Evolutionary conservation across 1,140 invertebrate genomes (phyloP), one percentile per base, ranked within the genome.

Genomic region (Tetragnatha versicolor): DNA sequence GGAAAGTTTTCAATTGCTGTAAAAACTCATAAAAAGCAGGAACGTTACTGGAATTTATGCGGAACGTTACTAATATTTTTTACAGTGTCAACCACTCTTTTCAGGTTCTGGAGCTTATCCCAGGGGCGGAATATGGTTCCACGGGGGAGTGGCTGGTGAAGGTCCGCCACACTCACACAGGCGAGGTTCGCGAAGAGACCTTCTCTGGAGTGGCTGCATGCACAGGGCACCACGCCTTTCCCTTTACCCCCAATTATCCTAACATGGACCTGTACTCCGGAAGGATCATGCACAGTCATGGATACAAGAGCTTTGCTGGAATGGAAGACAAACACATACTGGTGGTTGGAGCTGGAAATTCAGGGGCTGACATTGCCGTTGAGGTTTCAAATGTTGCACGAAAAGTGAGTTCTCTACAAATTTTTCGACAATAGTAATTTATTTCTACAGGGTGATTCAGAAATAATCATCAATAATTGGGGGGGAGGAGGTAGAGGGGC

Each of bases 331-430:
- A 86, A 80, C 79, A 81, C 20, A 85, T 87, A 5, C 81, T 89
- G 12, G 83, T 89, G 12, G 79, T 89, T 27, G 88, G 89, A 12
- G 85, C 89, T 45, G 89, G 89, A 5, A 90, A 89, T 82, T 89
- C 89, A 14, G 87, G 86, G 25, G 84, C 84, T 9, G 89, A 89
- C 81, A 87, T 88, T 49, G 88, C 88, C 29, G 86, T 87, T 14
- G 89, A 89, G 70, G 73, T 89, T 14, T 84, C 85, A 27, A 85
- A 85, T 77, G 84, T 87, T 7, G 83, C 87, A 6, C 53, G 68
- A 58, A 81, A 87, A 84, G 88, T 88, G 82, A 42, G 9, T 73
- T 22, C 2, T n/a, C n/a, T n/a, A n/a, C n/a, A n/a, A n/a, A n/a
- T n/a, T n/a, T n/a, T n/a, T n/a, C n/a, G n/a, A n/a, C n/a, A n/a